Evolutionary conservation across 1,140 invertebrate genomes (phyloP), one percentile per base, ranked within the genome.

Genomic region (Hestina assimilis): DNA sequence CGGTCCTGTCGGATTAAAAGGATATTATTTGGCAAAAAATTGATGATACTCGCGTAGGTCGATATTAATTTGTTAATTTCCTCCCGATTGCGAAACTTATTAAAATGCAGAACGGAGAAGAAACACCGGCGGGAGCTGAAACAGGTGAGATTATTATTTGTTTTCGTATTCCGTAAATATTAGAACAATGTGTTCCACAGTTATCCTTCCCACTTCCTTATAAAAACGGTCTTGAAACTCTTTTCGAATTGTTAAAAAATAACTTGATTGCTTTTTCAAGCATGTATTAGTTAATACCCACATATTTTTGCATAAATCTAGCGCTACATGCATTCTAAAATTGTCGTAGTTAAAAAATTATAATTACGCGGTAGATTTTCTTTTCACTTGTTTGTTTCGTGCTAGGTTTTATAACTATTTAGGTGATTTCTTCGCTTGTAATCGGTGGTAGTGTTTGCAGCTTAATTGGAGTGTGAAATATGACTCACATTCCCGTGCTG

Each of bases 401-500:
- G 77, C 74, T 71, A 77, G 59, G 66, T 67, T 79, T 79, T 62
- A 72, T 41, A 40, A 57, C 61, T 68, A 83, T 83, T 84, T 80
- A 66, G 74, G 72, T 74, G 70, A 68, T 74, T 81, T 81, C 72
- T 61, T 83, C 68, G 68, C 61, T 82, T 69, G 55, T 67, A 79
- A 83, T 81, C 73, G 76, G 77, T 81, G 67, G 69, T 83, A 79
- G 72, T 81, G 79, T 78, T 69, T 70, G 78, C 74, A 80, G 72
- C 65, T 73, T 81, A 87, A 85, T 84, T 87, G 68, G 83, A 84
- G 83, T 87, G 83, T 87, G 83, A 87, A 85, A 75, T 70, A 67
- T 83, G 83, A 84, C 71, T 87, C 82, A 87, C 70, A 75, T 83
- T 69, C 71, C 63, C 65, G 47, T 54, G 66, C 77, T 69, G 63